These are phyloP conservation scores for Trididemnum nubilum DNA, from an alignment of 23 tunicate species.

Conservation along the genomic window DNA sequence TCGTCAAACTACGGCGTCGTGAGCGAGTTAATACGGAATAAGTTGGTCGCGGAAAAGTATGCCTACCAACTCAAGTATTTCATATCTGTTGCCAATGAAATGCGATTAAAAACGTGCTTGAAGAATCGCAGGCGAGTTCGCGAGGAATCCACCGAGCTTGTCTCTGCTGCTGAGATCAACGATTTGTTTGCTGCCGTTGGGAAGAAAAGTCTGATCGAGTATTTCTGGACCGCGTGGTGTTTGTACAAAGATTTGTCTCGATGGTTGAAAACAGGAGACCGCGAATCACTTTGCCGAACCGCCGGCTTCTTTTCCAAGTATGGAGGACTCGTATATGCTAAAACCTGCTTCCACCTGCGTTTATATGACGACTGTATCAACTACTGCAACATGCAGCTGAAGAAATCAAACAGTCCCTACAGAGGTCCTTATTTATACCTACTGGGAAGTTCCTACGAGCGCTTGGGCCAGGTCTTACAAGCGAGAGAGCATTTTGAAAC, in stretches of 20 bases:
- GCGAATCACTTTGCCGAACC: not conserved
- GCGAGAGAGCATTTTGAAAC: not conserved
- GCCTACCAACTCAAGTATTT: not conserved
- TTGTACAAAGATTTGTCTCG: not conserved
- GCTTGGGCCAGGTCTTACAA: not conserved
- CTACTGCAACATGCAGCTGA: not conserved
- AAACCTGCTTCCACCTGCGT: conserved; percentile 22
- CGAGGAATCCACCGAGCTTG: not conserved
- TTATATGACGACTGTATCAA: conserved; percentile 1
- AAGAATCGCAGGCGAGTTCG: not conserved
- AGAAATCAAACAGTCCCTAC: not conserved
- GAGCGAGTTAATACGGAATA: not conserved
- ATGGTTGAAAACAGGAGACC: not conserved
- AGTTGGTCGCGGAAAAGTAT: not conserved
- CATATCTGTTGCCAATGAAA: not conserved
- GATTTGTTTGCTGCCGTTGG: not conserved
- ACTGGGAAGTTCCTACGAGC: not conserved
- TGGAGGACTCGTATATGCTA: not conserved
- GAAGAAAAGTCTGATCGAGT: not conserved
- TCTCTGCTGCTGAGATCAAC: not conserved
- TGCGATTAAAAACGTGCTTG: not conserved
- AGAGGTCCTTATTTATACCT: not conserved
- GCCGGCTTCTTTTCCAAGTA: not conserved
- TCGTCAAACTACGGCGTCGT: not conserved
- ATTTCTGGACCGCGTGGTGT: conserved; percentile 18